Conservation (phyloP, 2,113 vertebrate genomes). For the Morone saxatilis region DNA sequence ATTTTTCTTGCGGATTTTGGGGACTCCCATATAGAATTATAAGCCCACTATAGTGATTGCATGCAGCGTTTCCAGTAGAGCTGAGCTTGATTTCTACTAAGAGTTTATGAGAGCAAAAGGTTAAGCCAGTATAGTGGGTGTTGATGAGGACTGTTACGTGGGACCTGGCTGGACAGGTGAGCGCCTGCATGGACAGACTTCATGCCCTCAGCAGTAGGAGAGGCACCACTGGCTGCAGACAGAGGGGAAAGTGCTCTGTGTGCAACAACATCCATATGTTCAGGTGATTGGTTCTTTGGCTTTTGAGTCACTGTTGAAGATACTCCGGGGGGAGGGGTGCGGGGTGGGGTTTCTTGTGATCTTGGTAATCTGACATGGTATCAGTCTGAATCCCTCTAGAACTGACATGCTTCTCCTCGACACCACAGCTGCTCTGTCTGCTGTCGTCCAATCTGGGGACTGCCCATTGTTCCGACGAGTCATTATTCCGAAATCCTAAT, state of each 20-base stretch:
- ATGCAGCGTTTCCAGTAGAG: conserved; percentile 88
- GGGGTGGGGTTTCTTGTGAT: not conserved
- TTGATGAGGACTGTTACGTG: conserved; percentile 79
- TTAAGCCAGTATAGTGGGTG: conserved; percentile 77
- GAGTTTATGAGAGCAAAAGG: conserved; percentile 78
- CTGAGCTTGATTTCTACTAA: conserved; percentile 82
- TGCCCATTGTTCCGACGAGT: too few relatives aligned
- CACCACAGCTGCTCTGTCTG: conserved; percentile 30
- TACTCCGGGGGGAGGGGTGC: conserved; percentile 22
- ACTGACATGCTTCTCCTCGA: conserved; percentile 55
- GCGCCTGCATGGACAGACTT: conserved; percentile 69
- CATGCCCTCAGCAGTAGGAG: conserved; percentile 67
- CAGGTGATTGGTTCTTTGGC: conserved; percentile 83
- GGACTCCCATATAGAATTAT: conserved; percentile 84
- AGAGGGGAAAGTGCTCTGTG: conserved; percentile 82
- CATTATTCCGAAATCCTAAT: too few relatives aligned
- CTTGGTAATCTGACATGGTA: conserved; percentile 41
- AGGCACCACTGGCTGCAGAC: conserved; percentile 80
- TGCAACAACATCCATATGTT: conserved; percentile 82
- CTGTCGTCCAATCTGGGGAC: not conserved
- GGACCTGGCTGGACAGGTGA: conserved; percentile 68
- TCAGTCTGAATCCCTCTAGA: conserved; percentile 49
- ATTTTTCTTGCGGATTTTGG: conserved; percentile 84
- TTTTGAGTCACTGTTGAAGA: conserved; percentile 76
- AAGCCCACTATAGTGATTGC: conserved; percentile 88